Percentiles rank a stretch among this genome's conserved stretches.
Evolutionary conservation across 1,140 invertebrate genomes (phyloP).

Genomic region (Atta cephalotes): DNA sequence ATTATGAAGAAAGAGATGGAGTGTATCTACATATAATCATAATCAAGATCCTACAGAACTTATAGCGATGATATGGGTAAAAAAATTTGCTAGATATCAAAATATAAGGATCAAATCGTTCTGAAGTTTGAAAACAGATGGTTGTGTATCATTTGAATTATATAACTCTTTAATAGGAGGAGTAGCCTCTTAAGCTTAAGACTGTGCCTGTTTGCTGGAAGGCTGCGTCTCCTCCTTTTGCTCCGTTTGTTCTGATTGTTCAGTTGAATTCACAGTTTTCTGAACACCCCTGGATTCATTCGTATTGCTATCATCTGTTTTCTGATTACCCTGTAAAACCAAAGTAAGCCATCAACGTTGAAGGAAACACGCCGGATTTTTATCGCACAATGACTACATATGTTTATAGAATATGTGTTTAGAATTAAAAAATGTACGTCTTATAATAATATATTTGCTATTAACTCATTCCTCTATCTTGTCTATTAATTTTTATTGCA

Average conservation of each 20-base stretch:
- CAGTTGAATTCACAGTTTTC: conserved; percentile 81
- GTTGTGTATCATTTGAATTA: conserved; percentile 59
- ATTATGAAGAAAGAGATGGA: conserved; percentile 46
- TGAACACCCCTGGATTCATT: conserved; percentile 82
- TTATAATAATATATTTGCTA: conserved; percentile 9
- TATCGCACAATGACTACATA: conserved; percentile 48
- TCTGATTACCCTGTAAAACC: conserved; percentile 82
- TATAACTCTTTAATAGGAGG: conserved; percentile 77
- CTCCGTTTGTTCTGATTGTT: conserved; percentile 82
- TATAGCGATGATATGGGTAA: conserved; percentile 23
- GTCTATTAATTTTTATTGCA: background rate
- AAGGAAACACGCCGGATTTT: conserved; percentile 40
- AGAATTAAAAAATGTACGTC: conserved; percentile 24
- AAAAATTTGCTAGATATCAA: conserved; percentile 52
- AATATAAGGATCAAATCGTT: conserved; percentile 69
- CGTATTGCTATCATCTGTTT: conserved; percentile 82
- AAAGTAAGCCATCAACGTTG: conserved; percentile 79
- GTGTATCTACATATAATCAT: conserved; percentile 32
- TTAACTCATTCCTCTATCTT: conserved; percentile 1
- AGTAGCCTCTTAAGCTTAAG: conserved; percentile 83
- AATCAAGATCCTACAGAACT: conserved; percentile 37
- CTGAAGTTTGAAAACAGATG: conserved; percentile 78
- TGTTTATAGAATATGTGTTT: background rate
- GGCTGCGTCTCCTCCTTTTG: conserved; percentile 82
- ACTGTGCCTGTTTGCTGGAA: conserved; percentile 84